Evolutionary conservation across 2,888 invertebrate species (phyloP).

Genomic region (Brachypterus glaber): DNA sequence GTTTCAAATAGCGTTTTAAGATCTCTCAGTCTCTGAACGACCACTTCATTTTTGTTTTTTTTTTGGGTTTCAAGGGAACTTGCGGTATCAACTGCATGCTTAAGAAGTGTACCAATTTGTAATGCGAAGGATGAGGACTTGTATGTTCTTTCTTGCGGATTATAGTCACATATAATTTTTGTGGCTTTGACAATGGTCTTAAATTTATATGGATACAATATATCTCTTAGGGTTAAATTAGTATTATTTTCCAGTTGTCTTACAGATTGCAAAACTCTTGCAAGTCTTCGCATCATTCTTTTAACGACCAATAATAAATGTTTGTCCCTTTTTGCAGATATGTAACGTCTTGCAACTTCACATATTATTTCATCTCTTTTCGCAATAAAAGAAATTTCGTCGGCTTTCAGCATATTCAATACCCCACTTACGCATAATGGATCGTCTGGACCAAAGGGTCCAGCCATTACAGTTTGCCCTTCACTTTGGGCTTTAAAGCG

Average conservation of each 20-base stretch:
- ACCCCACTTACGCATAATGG: slow-evolving; percentile 15
- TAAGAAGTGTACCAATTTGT: slow-evolving; percentile 17
- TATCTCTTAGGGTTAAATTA: background rate
- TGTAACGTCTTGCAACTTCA: slow-evolving; percentile 15
- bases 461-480: slow-evolving; percentile 14
- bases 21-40: background rate
- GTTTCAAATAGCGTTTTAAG: background rate
- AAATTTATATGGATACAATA: background rate
- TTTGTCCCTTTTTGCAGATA: slow-evolving; percentile 17
- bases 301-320: slow-evolving; percentile 19
- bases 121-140: slow-evolving; percentile 13
- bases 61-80: slow-evolving; percentile 10
- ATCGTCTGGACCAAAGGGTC: slow-evolving; percentile 19
- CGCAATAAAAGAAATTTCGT: slow-evolving; percentile 16
- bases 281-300: slow-evolving; percentile 13
- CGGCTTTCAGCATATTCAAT: slow-evolving; percentile 15
- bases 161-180: background rate
- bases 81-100: slow-evolving; percentile 11
- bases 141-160: background rate
- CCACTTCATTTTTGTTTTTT: background rate
- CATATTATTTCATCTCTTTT: slow-evolving; percentile 20
- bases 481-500: slow-evolving; percentile 1
- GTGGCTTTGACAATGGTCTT: background rate
- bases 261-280: slow-evolving; percentile 4
- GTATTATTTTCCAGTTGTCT: background rate